Percentiles rank a stretch among this genome's conserved stretches.
These are phyloP conservation scores for Passer domesticus DNA, from an alignment of 2,113 vertebrate species.

Conservation along the genomic window DNA sequence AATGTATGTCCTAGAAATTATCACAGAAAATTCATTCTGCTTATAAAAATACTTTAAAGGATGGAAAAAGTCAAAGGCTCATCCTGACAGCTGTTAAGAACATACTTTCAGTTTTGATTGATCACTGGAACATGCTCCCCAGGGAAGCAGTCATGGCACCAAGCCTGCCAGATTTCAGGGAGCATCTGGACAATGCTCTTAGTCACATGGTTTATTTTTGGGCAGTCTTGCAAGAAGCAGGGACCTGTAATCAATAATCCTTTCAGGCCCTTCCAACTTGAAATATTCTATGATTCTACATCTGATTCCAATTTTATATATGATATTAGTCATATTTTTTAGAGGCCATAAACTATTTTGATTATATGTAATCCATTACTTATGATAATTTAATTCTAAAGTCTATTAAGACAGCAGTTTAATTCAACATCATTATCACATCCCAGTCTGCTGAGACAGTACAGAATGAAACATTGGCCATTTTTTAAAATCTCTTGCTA, in stretches of 20 bases:
- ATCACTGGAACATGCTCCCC: not conserved
- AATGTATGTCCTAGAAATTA: not conserved
- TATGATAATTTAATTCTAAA: conserved; percentile 12
- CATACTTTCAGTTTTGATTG: not conserved
- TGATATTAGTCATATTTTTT: not conserved
- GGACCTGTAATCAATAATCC: not conserved
- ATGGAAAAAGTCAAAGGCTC: not conserved
- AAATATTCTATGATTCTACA: not conserved
- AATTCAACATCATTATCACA: not conserved
- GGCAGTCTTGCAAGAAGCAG: not conserved
- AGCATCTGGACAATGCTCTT: not conserved
- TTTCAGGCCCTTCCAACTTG: not conserved
- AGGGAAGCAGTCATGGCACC: not conserved
- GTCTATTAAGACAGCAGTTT: conserved; percentile 5
- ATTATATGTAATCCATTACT: not conserved
- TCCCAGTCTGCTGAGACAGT: not conserved
- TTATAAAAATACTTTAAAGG: not conserved
- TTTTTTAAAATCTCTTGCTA: not conserved
- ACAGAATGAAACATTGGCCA: not conserved
- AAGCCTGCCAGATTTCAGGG: not conserved
- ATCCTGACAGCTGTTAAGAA: not conserved
- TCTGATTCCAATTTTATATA: not conserved
- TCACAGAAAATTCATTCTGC: not conserved
- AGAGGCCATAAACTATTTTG: not conserved
- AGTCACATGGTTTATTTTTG: not conserved